Base-by-base conservation (phyloP, 2,113 vertebrate genomes). In the Ceyx melanurus region DNA sequence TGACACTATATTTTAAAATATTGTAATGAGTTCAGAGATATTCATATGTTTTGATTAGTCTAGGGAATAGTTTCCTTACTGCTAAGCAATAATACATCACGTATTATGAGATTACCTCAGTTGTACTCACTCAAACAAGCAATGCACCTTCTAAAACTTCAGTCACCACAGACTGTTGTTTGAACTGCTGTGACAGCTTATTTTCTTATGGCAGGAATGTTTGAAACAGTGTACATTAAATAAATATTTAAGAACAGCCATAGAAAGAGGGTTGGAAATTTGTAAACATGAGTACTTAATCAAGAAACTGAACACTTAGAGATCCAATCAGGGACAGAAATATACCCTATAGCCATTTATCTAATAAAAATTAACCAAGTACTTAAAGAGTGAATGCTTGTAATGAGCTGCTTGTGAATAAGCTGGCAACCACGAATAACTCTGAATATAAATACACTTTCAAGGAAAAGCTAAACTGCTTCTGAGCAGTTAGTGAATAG, bases 361-460 rank as follows among this genome's bases (percentile, higher is more conserved):
- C 93, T 96, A 91, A 91, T 89, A 84, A 96, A 96, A 96, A 95
- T 94, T 93, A 95, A 92, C 89, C 62, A 89, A 91, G 84, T 87
- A 31, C 74, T 95, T 93, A 92, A 64, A 84, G 84, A 87, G 71
- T 53, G 87, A 92, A 68, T 0, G 0, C 62, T 92, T 79, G 93
- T 96, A 93, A 94, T 85, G 71, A 94, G 81, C 84, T 94, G 62
- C 78, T 91, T 89, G 84, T 76, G 87, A 85, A 93, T 79, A 91
- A 89, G 78, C 87, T 94, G 87, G 86, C 74, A 92, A 82, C 40
- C 40, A 61, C 20, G 1, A 84, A 84, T 86, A 89, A 85, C 87
- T 87, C 81, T 89, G 81, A 91, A 82, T 87, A 89, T 78, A 87
- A 94, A 92, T 82, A 89, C 54, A 87, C 89, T 93, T 84, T 57